Conservation (phyloP, 2,888 invertebrate species). For the Pocota personata region DNA sequence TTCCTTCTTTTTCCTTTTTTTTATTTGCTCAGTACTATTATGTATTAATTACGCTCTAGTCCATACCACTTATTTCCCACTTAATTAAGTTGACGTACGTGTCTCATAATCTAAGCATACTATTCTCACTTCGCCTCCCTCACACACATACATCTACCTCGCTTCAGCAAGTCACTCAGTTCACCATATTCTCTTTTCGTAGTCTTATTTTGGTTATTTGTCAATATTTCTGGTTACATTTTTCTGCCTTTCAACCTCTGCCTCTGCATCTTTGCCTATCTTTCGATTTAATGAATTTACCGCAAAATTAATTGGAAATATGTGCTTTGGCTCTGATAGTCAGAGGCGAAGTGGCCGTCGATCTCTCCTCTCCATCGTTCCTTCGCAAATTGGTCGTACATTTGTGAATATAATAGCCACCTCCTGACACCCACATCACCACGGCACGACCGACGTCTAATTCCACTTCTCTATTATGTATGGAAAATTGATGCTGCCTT, state of each 20-base stretch:
- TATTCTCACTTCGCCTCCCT: neutral
- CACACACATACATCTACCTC: neutral
- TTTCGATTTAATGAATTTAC: slow-evolving; percentile 15
- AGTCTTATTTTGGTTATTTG: neutral
- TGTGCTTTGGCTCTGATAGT: slow-evolving; percentile 4
- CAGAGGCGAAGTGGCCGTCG: neutral
- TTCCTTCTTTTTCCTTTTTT: too few species aligned
- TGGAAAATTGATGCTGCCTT: neutral
- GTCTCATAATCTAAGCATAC: slow-evolving; percentile 4
- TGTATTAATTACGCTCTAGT: slow-evolving; percentile 35
- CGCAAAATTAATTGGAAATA: slow-evolving; percentile 17
- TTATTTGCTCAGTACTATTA: too few species aligned
- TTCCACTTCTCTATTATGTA: neutral
- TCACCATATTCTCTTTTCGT: neutral
- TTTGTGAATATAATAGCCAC: neutral
- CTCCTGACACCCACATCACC: neutral
- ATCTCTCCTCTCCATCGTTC: neutral
- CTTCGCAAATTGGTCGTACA: neutral
- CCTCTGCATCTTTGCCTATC: neutral
- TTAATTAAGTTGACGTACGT: slow-evolving; percentile 40
- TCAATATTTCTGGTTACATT: slow-evolving; percentile 2
- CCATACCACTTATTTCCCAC: slow-evolving; percentile 30
- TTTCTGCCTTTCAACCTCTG: neutral
- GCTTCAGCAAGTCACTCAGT: neutral
- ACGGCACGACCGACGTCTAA: neutral